A percentile compares a stretch with the other conserved stretches of the same genome.
Conservation (phyloP, 2,888 invertebrate species). For the Coelopa pilipes region DNA sequence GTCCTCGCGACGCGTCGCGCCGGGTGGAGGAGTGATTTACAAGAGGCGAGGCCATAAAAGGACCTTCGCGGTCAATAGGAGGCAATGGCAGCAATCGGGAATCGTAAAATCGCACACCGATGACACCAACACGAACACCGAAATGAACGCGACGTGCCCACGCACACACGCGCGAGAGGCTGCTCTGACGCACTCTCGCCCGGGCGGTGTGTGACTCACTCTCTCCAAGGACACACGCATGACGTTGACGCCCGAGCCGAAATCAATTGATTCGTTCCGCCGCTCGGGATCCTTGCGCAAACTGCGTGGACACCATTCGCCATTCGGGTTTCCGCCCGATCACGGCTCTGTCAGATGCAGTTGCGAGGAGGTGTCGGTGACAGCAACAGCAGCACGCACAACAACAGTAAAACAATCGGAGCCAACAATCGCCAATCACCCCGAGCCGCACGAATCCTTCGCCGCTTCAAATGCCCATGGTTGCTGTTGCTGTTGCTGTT, state of each 20-base stretch:
- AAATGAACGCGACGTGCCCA: not conserved
- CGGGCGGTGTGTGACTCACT: not conserved
- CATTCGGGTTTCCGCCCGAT: not conserved
- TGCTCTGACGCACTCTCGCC: not conserved
- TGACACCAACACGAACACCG: not conserved
- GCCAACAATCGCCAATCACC: too few species aligned
- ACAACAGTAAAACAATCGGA: too few species aligned
- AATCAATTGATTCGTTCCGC: constrained; percentile 9
- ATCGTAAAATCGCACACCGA: constrained; percentile 21
- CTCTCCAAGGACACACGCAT: not conserved
- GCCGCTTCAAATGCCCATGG: too few species aligned
- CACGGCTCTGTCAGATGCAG: too few species aligned
- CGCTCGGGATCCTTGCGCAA: not conserved
- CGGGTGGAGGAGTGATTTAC: constrained; percentile 19
- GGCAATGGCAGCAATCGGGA: constrained; percentile 31
- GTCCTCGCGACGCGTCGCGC: not conserved
- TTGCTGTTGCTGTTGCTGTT: too few species aligned
- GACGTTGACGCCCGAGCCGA: not conserved
- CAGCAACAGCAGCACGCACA: too few species aligned
- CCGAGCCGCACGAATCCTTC: too few species aligned
- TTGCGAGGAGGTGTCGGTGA: too few species aligned
- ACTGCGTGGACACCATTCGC: not conserved
- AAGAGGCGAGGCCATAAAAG: not conserved
- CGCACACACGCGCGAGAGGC: not conserved
- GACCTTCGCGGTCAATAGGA: constrained; percentile 31